Conservation (phyloP, 2,888 invertebrate genomes). For the Xylota sylvarum region DNA sequence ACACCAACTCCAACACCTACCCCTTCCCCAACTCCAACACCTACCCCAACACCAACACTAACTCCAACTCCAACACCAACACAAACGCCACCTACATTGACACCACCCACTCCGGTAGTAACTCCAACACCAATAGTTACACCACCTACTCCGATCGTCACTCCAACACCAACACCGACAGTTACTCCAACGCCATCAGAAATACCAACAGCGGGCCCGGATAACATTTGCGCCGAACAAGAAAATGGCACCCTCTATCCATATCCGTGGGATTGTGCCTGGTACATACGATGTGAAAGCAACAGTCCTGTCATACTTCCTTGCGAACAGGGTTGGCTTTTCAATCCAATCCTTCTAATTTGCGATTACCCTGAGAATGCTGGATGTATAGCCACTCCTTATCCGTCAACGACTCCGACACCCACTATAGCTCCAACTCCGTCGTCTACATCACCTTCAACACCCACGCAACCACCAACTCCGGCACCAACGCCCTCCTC, state of each 20-base stretch:
- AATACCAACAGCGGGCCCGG: background rate
- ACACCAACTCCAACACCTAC: background rate
- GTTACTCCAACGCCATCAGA: background rate
- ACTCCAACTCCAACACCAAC: background rate
- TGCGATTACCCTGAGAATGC: slow-evolving; percentile 79
- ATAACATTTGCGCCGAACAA: slow-evolving; percentile 59
- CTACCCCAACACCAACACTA: background rate
- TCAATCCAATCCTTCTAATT: slow-evolving; percentile 78
- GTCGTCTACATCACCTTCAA: too few relatives aligned
- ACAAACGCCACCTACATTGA: too few relatives aligned
- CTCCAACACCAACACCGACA: background rate
- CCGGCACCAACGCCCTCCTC: slow-evolving; percentile 38
- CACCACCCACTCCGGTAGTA: background rate
- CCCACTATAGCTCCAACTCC: too few relatives aligned
- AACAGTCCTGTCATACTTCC: slow-evolving; percentile 67
- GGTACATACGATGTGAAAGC: slow-evolving; percentile 79
- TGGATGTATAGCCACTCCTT: slow-evolving; percentile 62
- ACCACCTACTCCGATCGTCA: background rate
- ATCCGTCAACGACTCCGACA: slow-evolving; percentile 1
- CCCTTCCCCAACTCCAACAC: background rate
- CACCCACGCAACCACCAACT: background rate
- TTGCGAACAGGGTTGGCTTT: slow-evolving; percentile 78
- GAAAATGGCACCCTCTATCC: slow-evolving; percentile 77
- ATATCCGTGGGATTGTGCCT: slow-evolving; percentile 79
- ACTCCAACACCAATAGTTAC: background rate